Percentiles rank a stretch among this genome's conserved stretches.
phyloP scores from a whole-genome alignment of 2,888 invertebrate species.

The Chloroclystis v-ata region DNA sequence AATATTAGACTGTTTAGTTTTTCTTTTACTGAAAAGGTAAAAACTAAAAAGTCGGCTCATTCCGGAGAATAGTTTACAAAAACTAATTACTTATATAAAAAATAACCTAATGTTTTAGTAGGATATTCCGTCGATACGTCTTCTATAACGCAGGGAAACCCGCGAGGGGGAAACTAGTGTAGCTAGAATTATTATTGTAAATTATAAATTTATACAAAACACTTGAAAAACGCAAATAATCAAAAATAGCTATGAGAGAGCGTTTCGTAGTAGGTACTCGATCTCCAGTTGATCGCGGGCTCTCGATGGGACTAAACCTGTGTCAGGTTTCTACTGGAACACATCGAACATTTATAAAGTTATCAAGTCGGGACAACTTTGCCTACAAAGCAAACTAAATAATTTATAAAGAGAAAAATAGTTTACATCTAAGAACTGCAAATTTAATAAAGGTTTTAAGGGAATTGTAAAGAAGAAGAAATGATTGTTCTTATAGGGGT shows the following conservation, averaged over 20 bases:
- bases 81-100: too few species aligned
- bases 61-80: too few species aligned
- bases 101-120: too few species aligned
- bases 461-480: conserved; percentile 1
- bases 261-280: background rate
- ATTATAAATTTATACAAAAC: too few species aligned
- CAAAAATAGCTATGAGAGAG: background rate
- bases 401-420: background rate
- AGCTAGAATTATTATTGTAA: too few species aligned
- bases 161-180: too few species aligned
- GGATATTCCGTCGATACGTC: too few species aligned
- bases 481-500: conserved; percentile 16
- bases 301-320: conserved; percentile 14
- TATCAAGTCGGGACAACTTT: background rate
- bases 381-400: background rate
- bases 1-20: too few species aligned
- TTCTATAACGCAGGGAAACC: too few species aligned
- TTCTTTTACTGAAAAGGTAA: too few species aligned
- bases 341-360: conserved; percentile 1
- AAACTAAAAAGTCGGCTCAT: too few species aligned
- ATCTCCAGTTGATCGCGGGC: conserved; percentile 16
- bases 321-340: background rate
- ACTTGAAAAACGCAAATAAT: too few species aligned
- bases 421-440: background rate
- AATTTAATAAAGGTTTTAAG: background rate